phyloP scores from a whole-genome alignment of 2,797 vertebrate species.

The Capromys pilorides region DNA sequence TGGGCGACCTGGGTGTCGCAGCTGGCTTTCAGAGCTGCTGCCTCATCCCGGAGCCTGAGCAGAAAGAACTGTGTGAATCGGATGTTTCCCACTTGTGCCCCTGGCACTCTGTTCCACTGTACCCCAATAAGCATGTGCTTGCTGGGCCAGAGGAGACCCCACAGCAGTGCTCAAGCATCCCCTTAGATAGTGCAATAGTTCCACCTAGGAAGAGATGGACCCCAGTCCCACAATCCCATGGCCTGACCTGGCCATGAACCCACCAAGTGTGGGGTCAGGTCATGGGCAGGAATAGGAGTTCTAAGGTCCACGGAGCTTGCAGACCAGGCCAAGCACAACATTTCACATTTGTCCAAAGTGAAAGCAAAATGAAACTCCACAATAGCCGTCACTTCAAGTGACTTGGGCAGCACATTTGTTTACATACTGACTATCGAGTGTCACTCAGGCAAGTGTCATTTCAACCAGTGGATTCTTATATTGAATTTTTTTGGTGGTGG shows the following conservation, averaged over 20 bases:
- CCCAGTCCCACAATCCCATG: too few relatives aligned
- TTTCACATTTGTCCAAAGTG: accelerated
- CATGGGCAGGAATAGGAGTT: not conserved
- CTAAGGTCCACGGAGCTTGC: not conserved
- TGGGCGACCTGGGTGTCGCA: slow-evolving; percentile 87
- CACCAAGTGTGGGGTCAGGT: not conserved
- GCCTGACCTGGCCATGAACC: too few relatives aligned
- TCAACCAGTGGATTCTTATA: not conserved
- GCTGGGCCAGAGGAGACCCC: not conserved
- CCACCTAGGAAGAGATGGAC: not conserved
- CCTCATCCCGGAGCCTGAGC: slow-evolving; percentile 85
- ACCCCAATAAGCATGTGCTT: too few relatives aligned
- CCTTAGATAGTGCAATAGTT: not conserved
- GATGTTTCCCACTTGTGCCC: accelerated
- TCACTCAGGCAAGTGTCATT: not conserved
- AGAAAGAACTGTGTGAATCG: not conserved
- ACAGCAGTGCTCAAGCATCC: not conserved
- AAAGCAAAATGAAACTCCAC: not conserved
- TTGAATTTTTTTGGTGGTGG: not conserved
- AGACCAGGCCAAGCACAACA: too few relatives aligned
- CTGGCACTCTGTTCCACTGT: accelerated
- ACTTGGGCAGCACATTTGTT: not conserved
- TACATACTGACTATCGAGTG: not conserved
- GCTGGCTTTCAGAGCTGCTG: slow-evolving; percentile 79
- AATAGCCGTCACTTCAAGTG: not conserved